These are phyloP conservation scores for Melopsittacus undulatus DNA, from an alignment of 2,797 vertebrate species.

Conservation along the genomic window DNA sequence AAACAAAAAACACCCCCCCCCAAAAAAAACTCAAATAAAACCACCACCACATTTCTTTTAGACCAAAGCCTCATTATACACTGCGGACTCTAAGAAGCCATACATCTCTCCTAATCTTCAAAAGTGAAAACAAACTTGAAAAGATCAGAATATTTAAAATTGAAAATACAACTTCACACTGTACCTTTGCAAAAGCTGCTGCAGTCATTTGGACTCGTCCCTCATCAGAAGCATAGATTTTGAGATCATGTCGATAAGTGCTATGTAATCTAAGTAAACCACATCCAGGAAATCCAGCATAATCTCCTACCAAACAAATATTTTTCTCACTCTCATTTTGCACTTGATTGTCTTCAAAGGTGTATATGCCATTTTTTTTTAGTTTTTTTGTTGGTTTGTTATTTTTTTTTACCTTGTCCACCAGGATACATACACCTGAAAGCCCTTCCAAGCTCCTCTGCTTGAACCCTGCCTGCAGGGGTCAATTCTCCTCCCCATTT, in stretches of 20 bases:
- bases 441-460: conserved; percentile 88
- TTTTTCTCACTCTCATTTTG: conserved; percentile 41
- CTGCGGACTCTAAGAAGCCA: not conserved
- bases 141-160: not conserved
- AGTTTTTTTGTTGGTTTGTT: too few species aligned
- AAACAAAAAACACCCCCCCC: not conserved
- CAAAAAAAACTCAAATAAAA: not conserved
- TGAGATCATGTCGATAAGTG: conserved; percentile 90
- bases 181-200: conserved; percentile 90
- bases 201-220: conserved; percentile 91
- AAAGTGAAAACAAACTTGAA: not conserved
- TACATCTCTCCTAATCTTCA: not conserved
- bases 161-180: not conserved
- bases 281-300: conserved; percentile 90
- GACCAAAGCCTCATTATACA: not conserved
- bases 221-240: conserved; percentile 91
- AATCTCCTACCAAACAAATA: conserved; percentile 82
- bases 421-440: conserved; percentile 93
- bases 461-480: conserved; percentile 88
- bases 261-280: conserved; percentile 88
- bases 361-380: not conserved
- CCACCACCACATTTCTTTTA: not conserved
- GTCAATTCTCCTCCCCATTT: conserved; percentile 92
- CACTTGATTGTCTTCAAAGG: not conserved
- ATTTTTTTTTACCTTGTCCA: conserved; percentile 83